Evolutionary conservation across 2,888 invertebrate species (phyloP).

Genomic region (Ptilodon capucinus): DNA sequence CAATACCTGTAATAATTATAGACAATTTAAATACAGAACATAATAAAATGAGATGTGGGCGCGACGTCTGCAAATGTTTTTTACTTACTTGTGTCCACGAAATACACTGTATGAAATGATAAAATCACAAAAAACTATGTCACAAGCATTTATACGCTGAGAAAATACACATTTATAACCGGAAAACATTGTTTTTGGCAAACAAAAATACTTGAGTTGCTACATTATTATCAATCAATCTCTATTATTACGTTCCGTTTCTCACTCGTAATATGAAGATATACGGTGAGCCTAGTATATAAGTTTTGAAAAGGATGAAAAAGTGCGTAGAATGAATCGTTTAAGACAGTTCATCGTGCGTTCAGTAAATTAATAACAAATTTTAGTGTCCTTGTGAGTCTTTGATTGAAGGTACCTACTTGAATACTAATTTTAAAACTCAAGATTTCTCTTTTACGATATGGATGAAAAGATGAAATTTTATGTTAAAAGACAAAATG

Average conservation of each 20-base stretch:
- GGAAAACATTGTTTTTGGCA: constrained; percentile 18
- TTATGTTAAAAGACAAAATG: too few relatives aligned
- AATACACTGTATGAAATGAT: not conserved
- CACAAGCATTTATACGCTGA: constrained; percentile 6
- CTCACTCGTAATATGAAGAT: too few relatives aligned
- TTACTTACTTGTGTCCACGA: constrained; percentile 17
- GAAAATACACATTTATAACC: constrained; percentile 9
- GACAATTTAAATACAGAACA: not conserved
- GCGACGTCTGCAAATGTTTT: not conserved
- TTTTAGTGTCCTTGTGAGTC: too few relatives aligned
- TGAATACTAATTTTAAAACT: too few relatives aligned
- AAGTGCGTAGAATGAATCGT: constrained; percentile 17
- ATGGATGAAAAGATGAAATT: too few relatives aligned
- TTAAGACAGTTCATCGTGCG: constrained; percentile 8
- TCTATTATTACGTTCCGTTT: constrained; percentile 17
- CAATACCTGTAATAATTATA: not conserved
- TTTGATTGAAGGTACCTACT: too few relatives aligned
- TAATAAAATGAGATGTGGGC: not conserved
- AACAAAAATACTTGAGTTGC: not conserved
- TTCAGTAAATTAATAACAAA: too few relatives aligned
- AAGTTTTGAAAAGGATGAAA: too few relatives aligned
- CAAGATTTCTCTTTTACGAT: too few relatives aligned
- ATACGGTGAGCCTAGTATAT: too few relatives aligned
- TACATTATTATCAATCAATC: constrained; percentile 20
- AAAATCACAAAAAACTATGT: not conserved